Evolutionary conservation across 64 coral and sea anemone species (phyloP).

Genomic region (Dendrophyllia cribrosa): DNA sequence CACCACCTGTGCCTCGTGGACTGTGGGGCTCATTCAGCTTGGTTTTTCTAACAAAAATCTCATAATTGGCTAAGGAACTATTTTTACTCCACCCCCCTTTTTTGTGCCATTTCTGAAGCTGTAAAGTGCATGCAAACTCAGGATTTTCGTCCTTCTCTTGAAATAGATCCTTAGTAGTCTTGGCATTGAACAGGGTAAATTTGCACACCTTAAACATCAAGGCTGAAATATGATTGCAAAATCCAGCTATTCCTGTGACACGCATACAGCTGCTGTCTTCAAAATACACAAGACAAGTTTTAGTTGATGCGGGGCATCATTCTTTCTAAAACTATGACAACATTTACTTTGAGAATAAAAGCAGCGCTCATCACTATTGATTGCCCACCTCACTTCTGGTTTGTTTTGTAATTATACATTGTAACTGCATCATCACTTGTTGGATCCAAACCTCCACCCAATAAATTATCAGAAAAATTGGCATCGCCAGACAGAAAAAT

Average conservation of each 20-base stretch:
- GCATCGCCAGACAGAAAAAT: background rate
- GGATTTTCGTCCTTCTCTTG: constrained; percentile 28
- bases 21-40: constrained; percentile 8
- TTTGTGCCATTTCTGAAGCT: constrained; percentile 45
- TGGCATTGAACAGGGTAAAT: background rate
- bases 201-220: constrained; percentile 33
- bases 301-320: constrained; percentile 11
- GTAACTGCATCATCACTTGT: constrained; percentile 52
- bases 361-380: no score
- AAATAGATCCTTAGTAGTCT: constrained; percentile 21
- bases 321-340: no score
- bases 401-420: constrained; percentile 52
- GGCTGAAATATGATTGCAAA: constrained; percentile 39
- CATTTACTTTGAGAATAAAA: no score
- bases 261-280: background rate
- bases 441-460: constrained; percentile 73
- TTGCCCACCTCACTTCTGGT: constrained; percentile 46
- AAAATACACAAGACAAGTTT: constrained; percentile 27
- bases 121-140: constrained; percentile 1
- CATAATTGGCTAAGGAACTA: constrained; percentile 31
- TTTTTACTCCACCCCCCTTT: constrained; percentile 50
- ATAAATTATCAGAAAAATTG: constrained; percentile 56
- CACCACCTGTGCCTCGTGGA: background rate
- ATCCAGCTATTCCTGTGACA: constrained; percentile 30
- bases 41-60: background rate